Base-by-base conservation (phyloP, 2,797 vertebrate species). In the Numenius phaeopus region DNA sequence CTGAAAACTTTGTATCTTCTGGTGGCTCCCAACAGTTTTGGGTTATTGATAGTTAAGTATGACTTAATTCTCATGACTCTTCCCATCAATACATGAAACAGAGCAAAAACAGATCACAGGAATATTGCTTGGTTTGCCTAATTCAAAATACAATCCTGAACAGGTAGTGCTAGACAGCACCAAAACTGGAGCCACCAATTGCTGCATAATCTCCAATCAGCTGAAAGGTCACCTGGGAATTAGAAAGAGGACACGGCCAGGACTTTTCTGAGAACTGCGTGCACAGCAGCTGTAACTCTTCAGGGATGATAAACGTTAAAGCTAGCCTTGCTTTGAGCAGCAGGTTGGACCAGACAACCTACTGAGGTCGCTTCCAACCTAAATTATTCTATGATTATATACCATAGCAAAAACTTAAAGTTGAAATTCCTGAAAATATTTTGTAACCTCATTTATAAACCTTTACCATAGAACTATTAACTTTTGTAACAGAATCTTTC, bases 401-500 rank as follows among this genome's bases (percentile, higher is more conserved):
- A 47, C 14, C 24, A 78, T 3, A 78, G 69, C 17, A 94, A 89
- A 71, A 13, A 67, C 6, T 87, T 85, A 14, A 24, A 69, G 17
- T 15, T 91, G 26, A 81, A 91, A 94, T 81, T 72, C 27, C 11
- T 66, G 75, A 77, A 77, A 83, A 64, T 87, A 65, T 91, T 88
- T 81, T 83, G n/a, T 58, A 83, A 93, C 82, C 69, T 95, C 76
- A 81, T 94, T 94, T 76, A 88, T 83, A 83, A 95, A 75, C 61
- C 57, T 91, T 88, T 69, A 65, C 30, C 65, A 86, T 12, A 94
- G 72, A 93, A 73, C 66, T 79, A 76, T 79, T 91, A 92, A 86
- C 76, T 96, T 97, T 37, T 78, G 54, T 94, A 96, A 87, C 21
- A 91, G 72, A 90, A 40, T 49, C 49, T 83, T 93, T 94, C 93